Evolutionary conservation across 2,888 invertebrate genomes (phyloP), one percentile per base, ranked within the genome.

Genomic region (Heliconius ismenius): DNA sequence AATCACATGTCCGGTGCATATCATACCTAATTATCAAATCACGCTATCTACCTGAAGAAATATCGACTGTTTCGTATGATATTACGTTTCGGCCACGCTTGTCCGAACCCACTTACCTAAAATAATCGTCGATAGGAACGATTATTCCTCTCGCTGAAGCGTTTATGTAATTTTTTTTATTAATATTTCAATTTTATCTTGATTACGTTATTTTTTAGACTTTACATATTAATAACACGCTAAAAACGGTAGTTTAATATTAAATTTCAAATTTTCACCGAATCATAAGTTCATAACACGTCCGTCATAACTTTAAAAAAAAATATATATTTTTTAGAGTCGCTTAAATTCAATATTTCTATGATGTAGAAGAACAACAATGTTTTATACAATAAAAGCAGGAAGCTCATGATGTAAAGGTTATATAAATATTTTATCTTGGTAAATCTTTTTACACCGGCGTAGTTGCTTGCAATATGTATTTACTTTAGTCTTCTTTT

Each of bases 1-100:
- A 88, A 88, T 83, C 83, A 76, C 63, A 73, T 80, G 79, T 83
- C 81, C 83, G 84, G 76, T 80, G 69, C 21, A 76, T 81, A 83
- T 77, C 81, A 43, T 65, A 24, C 43, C 32, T 65, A 76, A 73
- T 73, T 76, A 76, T 76, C 32, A 64, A 58, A 76, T 64, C 72
- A 72, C 65, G 76, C 76, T 72, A 76, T 49, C 32, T 72, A 76
- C 54, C 58, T 62, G 76, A 72, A 65, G 72, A 43, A 72, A 76
- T 63, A 72, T 49, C n/a, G 70, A 65, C 39, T 70, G 54, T 72
- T 75, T 70, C 49, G 49, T 70, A 73, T 43, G 69, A 43, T 39
- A 54, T 70, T 64, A 70, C 32, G 24, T 69, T 60, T 75, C 43
- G 43, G 75, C 60, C 62, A 75, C 70, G 70, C 63, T 72, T 64